Conservation (phyloP, 2,888 invertebrate genomes). For the Pasiphila rectangulata region DNA sequence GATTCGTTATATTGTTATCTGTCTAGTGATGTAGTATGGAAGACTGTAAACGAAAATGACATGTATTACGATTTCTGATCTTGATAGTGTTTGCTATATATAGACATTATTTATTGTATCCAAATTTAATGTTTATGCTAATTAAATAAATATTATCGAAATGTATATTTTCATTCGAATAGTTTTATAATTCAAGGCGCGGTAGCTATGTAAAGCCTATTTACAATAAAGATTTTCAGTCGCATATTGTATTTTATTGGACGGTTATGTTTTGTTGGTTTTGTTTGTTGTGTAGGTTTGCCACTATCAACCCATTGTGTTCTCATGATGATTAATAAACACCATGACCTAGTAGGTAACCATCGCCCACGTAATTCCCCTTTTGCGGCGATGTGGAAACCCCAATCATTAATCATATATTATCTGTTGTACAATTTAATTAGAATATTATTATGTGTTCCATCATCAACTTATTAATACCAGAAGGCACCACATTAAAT, state of each 20-base stretch:
- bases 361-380: constrained; percentile 9
- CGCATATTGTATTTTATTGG: constrained; percentile 73
- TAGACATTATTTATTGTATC: constrained; percentile 41
- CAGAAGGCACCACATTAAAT: no score
- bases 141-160: constrained; percentile 36
- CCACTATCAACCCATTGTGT: constrained; percentile 64
- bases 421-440: no score
- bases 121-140: constrained; percentile 40
- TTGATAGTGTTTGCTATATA: constrained; percentile 30
- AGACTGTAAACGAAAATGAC: constrained; percentile 29
- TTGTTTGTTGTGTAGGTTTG: constrained; percentile 79
- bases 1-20: no score
- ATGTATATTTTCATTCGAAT: constrained; percentile 46
- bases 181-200: constrained; percentile 67
- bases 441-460: no score
- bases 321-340: constrained; percentile 42
- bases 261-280: constrained; percentile 52
- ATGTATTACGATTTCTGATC: constrained; percentile 35
- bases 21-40: constrained; percentile 33
- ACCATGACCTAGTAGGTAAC: constrained; percentile 16
- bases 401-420: not conserved
- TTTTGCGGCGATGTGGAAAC: not conserved
- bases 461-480: no score
- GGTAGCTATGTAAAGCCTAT: constrained; percentile 72
- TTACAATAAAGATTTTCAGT: constrained; percentile 77